A percentile compares a stretch with the other conserved stretches of the same genome.
Evolutionary conservation across 2,113 vertebrate species (phyloP).

Genomic region (Chaenogobius annularis): DNA sequence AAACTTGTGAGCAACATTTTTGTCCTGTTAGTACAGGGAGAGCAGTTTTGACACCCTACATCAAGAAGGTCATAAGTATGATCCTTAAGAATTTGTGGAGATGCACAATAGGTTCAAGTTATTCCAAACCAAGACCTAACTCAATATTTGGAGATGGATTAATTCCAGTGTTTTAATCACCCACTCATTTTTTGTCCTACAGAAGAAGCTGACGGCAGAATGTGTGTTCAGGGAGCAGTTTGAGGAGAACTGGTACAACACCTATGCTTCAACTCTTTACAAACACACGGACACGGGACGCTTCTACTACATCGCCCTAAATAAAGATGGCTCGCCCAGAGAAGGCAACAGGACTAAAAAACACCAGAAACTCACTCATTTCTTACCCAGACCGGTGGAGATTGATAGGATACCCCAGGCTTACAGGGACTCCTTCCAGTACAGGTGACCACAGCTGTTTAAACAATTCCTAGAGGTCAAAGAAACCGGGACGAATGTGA

Average conservation of each 20-base stretch:
- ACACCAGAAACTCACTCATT: conserved; percentile 98
- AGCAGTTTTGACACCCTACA: background rate
- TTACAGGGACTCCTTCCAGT: conserved; percentile 92
- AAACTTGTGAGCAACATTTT: background rate
- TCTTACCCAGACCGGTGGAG: conserved; percentile 93
- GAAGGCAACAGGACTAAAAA: conserved; percentile 97
- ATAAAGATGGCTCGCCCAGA: conserved; percentile 96
- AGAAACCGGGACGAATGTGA: conserved; percentile 25
- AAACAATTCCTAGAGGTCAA: conserved; percentile 29
- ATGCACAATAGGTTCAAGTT: background rate
- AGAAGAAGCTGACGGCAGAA: conserved; percentile 96
- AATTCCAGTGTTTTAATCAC: conserved; percentile 4
- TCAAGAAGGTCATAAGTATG: background rate
- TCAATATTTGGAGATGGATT: background rate
- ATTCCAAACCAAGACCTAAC: background rate
- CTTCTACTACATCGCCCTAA: conserved; percentile 95
- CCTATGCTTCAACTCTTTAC: conserved; percentile 95
- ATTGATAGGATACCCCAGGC: conserved; percentile 90
- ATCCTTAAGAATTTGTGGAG: background rate
- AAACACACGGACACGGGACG: conserved; percentile 91
- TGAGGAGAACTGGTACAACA: conserved; percentile 99
- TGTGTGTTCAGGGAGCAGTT: conserved; percentile 98
- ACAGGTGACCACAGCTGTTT: conserved; percentile 85
- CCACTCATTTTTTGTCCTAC: conserved; percentile 51
- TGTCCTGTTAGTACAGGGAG: background rate